A percentile compares a stretch with the other conserved stretches of the same genome.
Conservation (phyloP, 2,888 invertebrate species). For the Hypselothyrea guttata region DNA sequence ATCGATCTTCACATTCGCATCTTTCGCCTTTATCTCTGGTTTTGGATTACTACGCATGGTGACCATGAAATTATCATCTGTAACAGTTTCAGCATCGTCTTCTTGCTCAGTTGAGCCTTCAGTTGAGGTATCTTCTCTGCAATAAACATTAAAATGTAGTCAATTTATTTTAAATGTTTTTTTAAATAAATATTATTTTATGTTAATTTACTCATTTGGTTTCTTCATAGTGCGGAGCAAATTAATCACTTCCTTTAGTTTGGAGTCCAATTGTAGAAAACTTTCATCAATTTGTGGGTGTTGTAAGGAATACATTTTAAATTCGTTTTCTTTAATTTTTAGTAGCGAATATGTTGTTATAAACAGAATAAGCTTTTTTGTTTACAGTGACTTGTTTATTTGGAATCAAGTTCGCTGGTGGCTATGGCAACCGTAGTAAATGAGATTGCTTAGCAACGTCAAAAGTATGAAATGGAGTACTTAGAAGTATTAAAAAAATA, state of each 20-base stretch:
- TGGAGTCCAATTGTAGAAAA: constrained; percentile 48
- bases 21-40: not conserved
- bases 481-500: too few species aligned
- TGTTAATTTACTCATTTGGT: constrained; percentile 41
- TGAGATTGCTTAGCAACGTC: too few species aligned
- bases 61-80: constrained; percentile 83
- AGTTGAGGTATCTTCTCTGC: constrained; percentile 31
- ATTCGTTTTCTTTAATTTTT: not conserved
- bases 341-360: too few species aligned
- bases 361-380: not conserved
- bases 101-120: not conserved
- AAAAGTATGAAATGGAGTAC: too few species aligned
- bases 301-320: constrained; percentile 51
- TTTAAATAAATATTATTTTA: too few species aligned
- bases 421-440: too few species aligned
- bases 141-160: not conserved
- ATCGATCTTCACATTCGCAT: constrained; percentile 81
- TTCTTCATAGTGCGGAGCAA: constrained; percentile 39
- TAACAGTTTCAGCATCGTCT: constrained; percentile 74
- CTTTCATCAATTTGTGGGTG: constrained; percentile 60
- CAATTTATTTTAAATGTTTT: not conserved
- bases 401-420: too few species aligned
- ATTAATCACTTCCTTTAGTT: constrained; percentile 53
- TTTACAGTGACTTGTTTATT: constrained; percentile 26
- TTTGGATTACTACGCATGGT: constrained; percentile 82